phyloP scores from a whole-genome alignment of 2,888 invertebrate genomes.

The Pecten maximus region DNA sequence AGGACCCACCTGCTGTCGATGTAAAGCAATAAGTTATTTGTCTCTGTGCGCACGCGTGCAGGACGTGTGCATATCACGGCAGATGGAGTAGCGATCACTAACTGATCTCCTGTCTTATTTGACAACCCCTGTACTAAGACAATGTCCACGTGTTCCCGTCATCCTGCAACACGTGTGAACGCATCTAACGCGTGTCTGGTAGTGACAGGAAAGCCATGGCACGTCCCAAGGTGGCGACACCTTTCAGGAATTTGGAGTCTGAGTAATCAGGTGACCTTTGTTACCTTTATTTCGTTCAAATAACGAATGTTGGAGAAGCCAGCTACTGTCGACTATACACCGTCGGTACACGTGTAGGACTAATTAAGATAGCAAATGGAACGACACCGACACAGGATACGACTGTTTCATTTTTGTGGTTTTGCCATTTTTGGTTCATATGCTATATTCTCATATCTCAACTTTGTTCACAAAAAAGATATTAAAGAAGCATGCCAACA shows the following conservation, averaged over 20 bases:
- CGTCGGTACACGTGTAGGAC: neutral
- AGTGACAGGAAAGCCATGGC: neutral
- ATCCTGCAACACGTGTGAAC: neutral
- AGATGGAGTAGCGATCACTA: neutral
- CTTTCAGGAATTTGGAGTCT: neutral
- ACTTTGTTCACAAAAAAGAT: too few relatives aligned
- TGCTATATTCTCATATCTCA: too few relatives aligned
- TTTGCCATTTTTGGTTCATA: neutral
- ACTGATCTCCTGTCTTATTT: constrained; percentile 10
- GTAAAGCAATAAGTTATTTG: constrained; percentile 13
- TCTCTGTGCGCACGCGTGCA: constrained; percentile 25
- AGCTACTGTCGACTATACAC: neutral
- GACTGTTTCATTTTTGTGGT: neutral
- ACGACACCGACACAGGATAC: neutral
- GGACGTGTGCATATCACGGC: constrained; percentile 11
- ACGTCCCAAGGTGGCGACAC: constrained; percentile 3
- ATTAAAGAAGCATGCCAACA: too few relatives aligned
- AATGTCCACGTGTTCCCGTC: neutral
- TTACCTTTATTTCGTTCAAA: neutral
- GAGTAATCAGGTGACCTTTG: neutral
- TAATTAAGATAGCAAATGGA: neutral
- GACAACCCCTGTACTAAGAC: constrained; percentile 10
- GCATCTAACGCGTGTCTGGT: neutral
- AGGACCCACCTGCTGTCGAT: constrained; percentile 7
- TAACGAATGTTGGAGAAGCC: neutral